Conservation (phyloP, 2,797 vertebrate genomes). For the Esox masquinongy region DNA sequence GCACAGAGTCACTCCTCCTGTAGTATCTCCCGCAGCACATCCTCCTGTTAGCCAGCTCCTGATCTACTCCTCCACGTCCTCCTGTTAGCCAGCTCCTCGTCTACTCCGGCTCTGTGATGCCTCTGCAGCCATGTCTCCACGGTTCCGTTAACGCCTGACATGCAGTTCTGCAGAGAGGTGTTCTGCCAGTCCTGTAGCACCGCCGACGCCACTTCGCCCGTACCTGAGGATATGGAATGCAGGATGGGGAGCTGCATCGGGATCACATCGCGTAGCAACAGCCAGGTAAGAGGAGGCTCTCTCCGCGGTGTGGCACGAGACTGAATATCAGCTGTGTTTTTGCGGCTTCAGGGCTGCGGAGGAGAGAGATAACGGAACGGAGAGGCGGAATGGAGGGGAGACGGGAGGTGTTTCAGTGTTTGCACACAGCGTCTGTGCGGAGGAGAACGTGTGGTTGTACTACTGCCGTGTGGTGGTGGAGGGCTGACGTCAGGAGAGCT, state of each 20-base stretch:
- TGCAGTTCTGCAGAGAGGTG: constrained; percentile 81
- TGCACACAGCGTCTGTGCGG: not conserved
- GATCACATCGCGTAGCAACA: constrained; percentile 58
- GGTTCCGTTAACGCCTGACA: constrained; percentile 51
- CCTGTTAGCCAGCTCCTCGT: not conserved
- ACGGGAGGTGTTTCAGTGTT: not conserved
- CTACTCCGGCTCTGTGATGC: constrained; percentile 62
- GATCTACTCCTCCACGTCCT: constrained; percentile 50
- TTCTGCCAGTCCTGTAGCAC: constrained; percentile 80
- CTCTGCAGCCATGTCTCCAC: constrained; percentile 55
- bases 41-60: not conserved
- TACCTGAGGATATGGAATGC: constrained; percentile 82
- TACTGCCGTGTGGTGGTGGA: not conserved
- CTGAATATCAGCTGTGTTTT: not conserved
- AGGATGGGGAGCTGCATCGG: constrained; percentile 83
- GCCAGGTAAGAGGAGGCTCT: constrained; percentile 67
- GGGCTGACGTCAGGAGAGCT: not conserved
- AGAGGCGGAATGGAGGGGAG: not conserved
- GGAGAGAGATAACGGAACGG: not conserved
- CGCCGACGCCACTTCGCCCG: constrained; percentile 76
- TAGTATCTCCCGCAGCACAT: not conserved
- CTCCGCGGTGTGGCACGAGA: no score
- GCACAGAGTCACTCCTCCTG: not conserved
- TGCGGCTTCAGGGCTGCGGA: not conserved
- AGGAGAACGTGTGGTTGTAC: not conserved